These are phyloP conservation scores for Eidolon dupreanum DNA, from an alignment of 2,797 vertebrate species.

Conservation along the genomic window DNA sequence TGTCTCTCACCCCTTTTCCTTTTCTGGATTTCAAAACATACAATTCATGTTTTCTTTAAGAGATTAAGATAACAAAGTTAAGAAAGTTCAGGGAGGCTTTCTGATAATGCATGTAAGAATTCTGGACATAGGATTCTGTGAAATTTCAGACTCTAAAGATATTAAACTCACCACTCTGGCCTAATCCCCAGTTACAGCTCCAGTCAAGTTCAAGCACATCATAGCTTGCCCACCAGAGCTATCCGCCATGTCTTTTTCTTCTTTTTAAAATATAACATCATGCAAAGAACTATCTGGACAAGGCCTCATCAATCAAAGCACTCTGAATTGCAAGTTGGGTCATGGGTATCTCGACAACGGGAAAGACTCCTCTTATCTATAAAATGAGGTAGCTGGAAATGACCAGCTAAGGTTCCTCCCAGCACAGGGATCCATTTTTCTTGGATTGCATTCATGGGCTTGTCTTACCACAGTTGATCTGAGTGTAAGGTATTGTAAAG, in stretches of 20 bases:
- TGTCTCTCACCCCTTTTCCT: conserved; percentile 55
- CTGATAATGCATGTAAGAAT: conserved; percentile 57
- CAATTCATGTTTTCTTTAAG: conserved; percentile 83
- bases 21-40: conserved; percentile 76
- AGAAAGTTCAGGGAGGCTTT: conserved; percentile 68
- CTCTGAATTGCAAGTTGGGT: neutral
- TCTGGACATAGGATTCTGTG: neutral
- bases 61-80: conserved; percentile 31
- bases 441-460: neutral
- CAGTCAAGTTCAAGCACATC: conserved; percentile 35
- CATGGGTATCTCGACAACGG: neutral
- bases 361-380: neutral
- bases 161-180: neutral
- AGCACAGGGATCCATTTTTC: neutral
- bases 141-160: conserved; percentile 47
- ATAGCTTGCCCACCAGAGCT: neutral
- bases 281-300: neutral
- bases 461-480: neutral
- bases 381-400: neutral
- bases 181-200: neutral
- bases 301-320: neutral
- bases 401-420: neutral
- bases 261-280: conserved; percentile 7
- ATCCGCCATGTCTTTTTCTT: neutral
- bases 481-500: neutral